Conservation (phyloP, 2,113 vertebrate species). For the Dissostichus mawsoni region DNA sequence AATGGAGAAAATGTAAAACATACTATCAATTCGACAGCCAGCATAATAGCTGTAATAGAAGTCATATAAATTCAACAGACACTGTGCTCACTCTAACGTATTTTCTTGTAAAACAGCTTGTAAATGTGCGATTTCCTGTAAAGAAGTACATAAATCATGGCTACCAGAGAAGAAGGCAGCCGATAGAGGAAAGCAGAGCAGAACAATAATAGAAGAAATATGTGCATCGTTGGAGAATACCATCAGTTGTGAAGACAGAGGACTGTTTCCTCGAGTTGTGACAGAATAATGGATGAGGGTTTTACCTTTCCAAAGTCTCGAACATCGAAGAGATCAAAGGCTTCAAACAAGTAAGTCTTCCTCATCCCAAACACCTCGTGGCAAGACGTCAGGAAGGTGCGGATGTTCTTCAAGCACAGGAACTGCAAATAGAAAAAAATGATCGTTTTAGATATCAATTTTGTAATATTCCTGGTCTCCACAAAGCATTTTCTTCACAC, state of each 20-base stretch:
- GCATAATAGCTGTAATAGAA: not conserved
- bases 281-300: not conserved
- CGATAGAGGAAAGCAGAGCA: not conserved
- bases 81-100: not conserved
- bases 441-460: not conserved
- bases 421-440: constrained; percentile 82
- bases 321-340: constrained; percentile 96
- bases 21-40: not conserved
- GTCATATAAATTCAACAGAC: no score
- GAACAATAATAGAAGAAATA: not conserved
- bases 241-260: not conserved
- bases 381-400: constrained; percentile 93
- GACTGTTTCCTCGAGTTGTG: not conserved
- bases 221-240: not conserved
- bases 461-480: not conserved
- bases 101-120: not conserved
- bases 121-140: not conserved
- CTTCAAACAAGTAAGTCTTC: constrained; percentile 95
- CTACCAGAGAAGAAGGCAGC: not conserved
- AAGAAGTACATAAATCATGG: constrained; percentile 10
- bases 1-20: not conserved
- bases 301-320: constrained; percentile 96
- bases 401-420: constrained; percentile 97
- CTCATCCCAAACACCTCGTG: constrained; percentile 92
- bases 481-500: not conserved